Percentiles rank a stretch among this genome's conserved stretches.
phyloP scores from a whole-genome alignment of 2,888 invertebrate genomes.

The Heteromurus nitidus region DNA sequence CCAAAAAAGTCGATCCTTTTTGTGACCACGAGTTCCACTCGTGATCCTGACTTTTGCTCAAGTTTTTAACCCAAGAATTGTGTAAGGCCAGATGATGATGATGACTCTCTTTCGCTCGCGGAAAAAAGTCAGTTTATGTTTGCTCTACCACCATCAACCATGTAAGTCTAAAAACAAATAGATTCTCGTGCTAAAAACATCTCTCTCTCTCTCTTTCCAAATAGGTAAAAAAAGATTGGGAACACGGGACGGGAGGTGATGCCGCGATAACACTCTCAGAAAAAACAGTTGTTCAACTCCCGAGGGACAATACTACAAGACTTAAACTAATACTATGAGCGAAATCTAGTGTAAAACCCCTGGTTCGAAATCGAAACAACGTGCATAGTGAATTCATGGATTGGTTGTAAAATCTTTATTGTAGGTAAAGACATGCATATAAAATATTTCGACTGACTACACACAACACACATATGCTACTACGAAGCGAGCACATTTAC shows the following conservation, averaged over 20 bases:
- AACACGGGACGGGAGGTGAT: background rate
- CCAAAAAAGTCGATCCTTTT: too few relatives aligned
- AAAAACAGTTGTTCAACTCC: constrained; percentile 52
- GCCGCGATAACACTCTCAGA: constrained; percentile 29
- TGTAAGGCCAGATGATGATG: background rate
- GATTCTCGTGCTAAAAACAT: constrained; percentile 7
- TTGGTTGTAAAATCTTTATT: constrained; percentile 29
- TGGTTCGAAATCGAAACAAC: constrained; percentile 11
- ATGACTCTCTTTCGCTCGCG: background rate
- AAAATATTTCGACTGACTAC: constrained; percentile 3
- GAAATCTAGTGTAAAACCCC: background rate
- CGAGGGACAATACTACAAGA: constrained; percentile 45
- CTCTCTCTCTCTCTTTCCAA: background rate
- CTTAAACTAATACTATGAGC: too few relatives aligned
- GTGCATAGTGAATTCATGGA: constrained; percentile 18
- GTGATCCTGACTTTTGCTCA: constrained; percentile 3
- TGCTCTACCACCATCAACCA: too few relatives aligned
- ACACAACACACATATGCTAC: too few relatives aligned
- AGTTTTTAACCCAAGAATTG: too few relatives aligned
- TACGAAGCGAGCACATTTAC: too few relatives aligned
- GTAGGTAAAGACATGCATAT: constrained; percentile 21
- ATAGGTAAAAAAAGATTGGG: background rate
- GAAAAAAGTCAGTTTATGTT: constrained; percentile 3
- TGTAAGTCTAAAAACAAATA: constrained; percentile 8
- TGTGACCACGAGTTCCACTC: constrained; percentile 8